Conservation (phyloP, 2,888 invertebrate species). For the Anticlea derivata region DNA sequence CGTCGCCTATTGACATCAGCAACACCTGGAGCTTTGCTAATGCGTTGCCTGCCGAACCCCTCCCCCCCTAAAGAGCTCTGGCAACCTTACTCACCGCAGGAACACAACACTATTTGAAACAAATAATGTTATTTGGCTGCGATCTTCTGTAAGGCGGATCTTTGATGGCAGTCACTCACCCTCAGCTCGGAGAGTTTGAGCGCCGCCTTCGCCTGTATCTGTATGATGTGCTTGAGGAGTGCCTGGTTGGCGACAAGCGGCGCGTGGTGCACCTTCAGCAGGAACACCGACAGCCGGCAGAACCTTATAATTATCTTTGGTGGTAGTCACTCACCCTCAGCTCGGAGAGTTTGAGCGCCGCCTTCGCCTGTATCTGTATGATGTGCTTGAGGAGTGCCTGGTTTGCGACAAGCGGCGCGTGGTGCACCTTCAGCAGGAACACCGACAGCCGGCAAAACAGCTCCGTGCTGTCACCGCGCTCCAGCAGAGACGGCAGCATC, state of each 20-base stretch:
- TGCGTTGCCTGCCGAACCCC: no score
- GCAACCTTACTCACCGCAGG: no score
- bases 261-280: constrained; percentile 89
- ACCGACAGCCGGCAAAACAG: constrained; percentile 89
- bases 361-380: constrained; percentile 85
- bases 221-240: constrained; percentile 86
- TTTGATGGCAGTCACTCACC: no score
- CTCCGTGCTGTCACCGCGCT: constrained; percentile 89
- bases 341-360: constrained; percentile 81
- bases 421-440: constrained; percentile 90
- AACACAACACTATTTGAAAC: no score
- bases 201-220: constrained; percentile 84
- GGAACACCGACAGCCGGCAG: constrained; percentile 89
- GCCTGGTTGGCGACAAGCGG: constrained; percentile 90
- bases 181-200: constrained; percentile 84
- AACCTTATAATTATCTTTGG: no score
- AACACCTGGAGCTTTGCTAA: no score
- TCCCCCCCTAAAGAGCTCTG: no score
- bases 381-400: constrained; percentile 86
- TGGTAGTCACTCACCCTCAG: constrained; percentile 82
- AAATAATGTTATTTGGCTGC: no score
- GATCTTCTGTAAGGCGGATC: no score
- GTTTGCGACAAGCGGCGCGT: constrained; percentile 90
- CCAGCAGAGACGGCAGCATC: constrained; percentile 87
- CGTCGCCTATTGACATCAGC: no score